Conservation (phyloP, 2,113 vertebrate species). For the Mormyrus lacerda region DNA sequence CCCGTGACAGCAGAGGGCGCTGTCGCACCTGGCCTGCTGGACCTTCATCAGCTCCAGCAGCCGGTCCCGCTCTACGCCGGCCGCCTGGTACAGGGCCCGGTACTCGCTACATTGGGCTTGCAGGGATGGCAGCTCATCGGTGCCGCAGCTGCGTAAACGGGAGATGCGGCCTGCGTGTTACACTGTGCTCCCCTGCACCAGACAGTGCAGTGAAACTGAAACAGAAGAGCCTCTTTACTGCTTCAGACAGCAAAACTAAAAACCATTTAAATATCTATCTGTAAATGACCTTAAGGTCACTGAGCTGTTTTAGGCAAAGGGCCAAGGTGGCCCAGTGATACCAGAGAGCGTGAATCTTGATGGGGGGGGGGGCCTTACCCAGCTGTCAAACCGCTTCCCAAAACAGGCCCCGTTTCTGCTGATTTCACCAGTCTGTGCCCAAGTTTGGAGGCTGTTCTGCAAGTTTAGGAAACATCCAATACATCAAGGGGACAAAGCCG, state of each 20-base stretch:
- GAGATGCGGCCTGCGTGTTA: neutral
- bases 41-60: constrained; percentile 62
- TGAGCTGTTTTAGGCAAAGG: neutral
- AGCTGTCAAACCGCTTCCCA: constrained; percentile 27
- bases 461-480: neutral
- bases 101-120: constrained; percentile 56
- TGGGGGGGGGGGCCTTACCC: constrained; percentile 38
- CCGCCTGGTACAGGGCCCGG: constrained; percentile 58
- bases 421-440: constrained; percentile 71
- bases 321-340: neutral
- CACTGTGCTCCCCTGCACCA: neutral
- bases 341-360: neutral
- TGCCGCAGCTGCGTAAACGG: constrained; percentile 29
- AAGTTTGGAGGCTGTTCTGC: constrained; percentile 62
- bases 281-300: neutral
- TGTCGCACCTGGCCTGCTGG: constrained; percentile 65
- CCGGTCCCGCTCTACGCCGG: constrained; percentile 60
- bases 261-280: neutral
- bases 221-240: neutral
- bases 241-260: neutral
- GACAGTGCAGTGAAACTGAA: neutral
- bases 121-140: constrained; percentile 40
- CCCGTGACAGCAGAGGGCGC: neutral
- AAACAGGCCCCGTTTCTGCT: constrained; percentile 37
- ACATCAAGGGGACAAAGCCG: neutral